phyloP scores from a whole-genome alignment of 2,113 vertebrate species.

The Cebidichthys violaceus region DNA sequence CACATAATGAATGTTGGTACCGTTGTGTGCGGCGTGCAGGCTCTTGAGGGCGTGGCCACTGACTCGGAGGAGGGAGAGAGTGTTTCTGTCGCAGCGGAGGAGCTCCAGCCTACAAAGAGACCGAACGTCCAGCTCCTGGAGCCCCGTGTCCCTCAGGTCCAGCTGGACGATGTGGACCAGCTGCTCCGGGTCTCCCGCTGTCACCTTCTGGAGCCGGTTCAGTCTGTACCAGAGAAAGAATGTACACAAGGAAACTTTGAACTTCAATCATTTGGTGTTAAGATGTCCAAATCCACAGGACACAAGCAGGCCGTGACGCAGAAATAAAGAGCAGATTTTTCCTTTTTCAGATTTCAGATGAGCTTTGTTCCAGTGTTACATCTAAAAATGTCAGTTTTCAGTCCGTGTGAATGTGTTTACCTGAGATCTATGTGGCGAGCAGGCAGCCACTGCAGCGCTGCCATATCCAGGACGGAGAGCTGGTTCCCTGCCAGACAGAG shows the following conservation, averaged over 20 bases:
- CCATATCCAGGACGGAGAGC: constrained; percentile 80
- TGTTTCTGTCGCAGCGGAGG: constrained; percentile 95
- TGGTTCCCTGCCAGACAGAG: constrained; percentile 97
- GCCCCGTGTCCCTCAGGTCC: constrained; percentile 92
- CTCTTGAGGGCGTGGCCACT: constrained; percentile 90
- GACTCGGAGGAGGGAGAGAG: constrained; percentile 85
- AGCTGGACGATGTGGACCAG: constrained; percentile 91
- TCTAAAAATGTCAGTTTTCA: constrained; percentile 15
- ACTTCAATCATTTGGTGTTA: background rate
- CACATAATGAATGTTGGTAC: constrained; percentile 70
- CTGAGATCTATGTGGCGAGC: constrained; percentile 93
- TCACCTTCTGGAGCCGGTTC: constrained; percentile 86
- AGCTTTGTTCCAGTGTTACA: constrained; percentile 18
- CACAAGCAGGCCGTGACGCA: background rate
- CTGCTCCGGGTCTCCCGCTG: constrained; percentile 84
- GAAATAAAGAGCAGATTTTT: constrained; percentile 1
- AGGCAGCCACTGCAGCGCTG: constrained; percentile 88
- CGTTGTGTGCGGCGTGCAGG: constrained; percentile 92
- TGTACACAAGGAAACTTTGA: background rate
- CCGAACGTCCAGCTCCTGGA: constrained; percentile 88
- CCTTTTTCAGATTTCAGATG: background rate
- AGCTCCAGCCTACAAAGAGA: constrained; percentile 90
- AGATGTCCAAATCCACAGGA: constrained; percentile 3
- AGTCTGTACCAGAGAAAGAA: constrained; percentile 79
- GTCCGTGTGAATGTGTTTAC: constrained; percentile 70